phyloP scores from a whole-genome alignment of 2,888 invertebrate genomes.

The Hemithea aestivaria region DNA sequence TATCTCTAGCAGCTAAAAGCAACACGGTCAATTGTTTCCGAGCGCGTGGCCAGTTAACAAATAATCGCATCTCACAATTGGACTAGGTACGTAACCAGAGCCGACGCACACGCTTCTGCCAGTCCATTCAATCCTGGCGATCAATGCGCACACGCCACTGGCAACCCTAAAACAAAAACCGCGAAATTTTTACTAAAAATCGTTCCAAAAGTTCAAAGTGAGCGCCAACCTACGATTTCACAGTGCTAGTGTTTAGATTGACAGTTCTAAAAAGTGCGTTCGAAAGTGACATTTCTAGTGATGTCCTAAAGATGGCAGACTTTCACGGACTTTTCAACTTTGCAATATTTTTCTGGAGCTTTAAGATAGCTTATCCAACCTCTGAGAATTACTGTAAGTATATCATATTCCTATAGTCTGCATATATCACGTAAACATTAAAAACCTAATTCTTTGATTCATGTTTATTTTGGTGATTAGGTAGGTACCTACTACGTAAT shows the following conservation, averaged over 20 bases:
- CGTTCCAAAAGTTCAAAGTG: neutral
- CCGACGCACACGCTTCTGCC: conserved; percentile 51
- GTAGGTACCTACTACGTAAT: no score
- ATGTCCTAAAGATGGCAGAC: conserved; percentile 22
- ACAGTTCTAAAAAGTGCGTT: conserved; percentile 2
- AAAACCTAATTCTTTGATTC: no score
- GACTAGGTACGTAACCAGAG: conserved; percentile 58
- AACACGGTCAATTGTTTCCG: conserved; percentile 72
- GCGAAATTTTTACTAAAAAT: conserved; percentile 8
- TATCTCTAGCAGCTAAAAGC: conserved; percentile 58
- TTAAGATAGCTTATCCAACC: neutral
- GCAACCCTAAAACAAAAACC: conserved; percentile 35
- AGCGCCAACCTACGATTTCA: conserved; percentile 1
- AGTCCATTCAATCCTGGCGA: conserved; percentile 69
- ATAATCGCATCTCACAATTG: conserved; percentile 75
- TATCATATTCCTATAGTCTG: no score
- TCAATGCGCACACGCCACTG: conserved; percentile 52
- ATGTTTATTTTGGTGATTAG: no score
- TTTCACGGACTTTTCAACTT: conserved; percentile 4
- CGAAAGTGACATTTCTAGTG: conserved; percentile 15
- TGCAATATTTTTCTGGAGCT: conserved; percentile 5
- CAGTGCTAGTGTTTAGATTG: conserved; percentile 1
- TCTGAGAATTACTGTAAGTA: conserved; percentile 7
- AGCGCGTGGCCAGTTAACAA: conserved; percentile 75
- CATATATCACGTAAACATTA: no score